A percentile compares a stretch with the other conserved stretches of the same genome.
Conservation (phyloP, 2,888 invertebrate species). For the Listrodromus nycthemerus region DNA sequence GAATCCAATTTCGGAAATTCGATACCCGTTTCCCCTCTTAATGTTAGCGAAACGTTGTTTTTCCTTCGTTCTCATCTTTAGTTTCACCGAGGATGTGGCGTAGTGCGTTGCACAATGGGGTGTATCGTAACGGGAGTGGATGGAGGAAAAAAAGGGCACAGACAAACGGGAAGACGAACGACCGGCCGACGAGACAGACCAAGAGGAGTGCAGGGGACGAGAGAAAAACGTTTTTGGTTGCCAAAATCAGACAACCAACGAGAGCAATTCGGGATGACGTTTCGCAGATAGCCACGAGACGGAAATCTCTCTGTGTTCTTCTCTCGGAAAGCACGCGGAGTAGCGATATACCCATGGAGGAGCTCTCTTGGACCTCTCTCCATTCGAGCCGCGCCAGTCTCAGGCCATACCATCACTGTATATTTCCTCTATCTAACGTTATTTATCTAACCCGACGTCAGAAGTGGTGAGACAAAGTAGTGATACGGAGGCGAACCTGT, state of each 20-base stretch:
- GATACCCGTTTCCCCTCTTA: slow-evolving; percentile 66
- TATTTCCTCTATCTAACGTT: slow-evolving; percentile 67
- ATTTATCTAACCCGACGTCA: slow-evolving; percentile 69
- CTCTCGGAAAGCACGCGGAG: slow-evolving; percentile 28
- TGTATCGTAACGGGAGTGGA: slow-evolving; percentile 26
- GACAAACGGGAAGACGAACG: slow-evolving; percentile 50
- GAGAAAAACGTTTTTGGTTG: slow-evolving; percentile 68
- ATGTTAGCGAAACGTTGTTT: slow-evolving; percentile 58
- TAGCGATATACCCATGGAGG: slow-evolving; percentile 67
- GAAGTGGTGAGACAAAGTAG: slow-evolving; percentile 67
- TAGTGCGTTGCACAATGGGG: slow-evolving; percentile 24
- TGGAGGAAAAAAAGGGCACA: slow-evolving; percentile 1
- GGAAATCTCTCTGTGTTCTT: slow-evolving; percentile 17
- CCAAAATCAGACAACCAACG: slow-evolving; percentile 77
- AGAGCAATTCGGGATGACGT: slow-evolving; percentile 72
- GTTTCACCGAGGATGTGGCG: slow-evolving; percentile 45
- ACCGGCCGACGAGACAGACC: slow-evolving; percentile 37
- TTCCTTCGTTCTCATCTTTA: slow-evolving; percentile 54
- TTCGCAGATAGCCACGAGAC: slow-evolving; percentile 70
- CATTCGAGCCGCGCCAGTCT: slow-evolving; percentile 34
- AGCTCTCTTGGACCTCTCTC: slow-evolving; percentile 51
- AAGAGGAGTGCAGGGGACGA: slow-evolving; percentile 8
- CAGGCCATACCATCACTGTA: slow-evolving; percentile 48
- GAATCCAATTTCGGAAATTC: slow-evolving; percentile 67
- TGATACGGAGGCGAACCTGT: slow-evolving; percentile 60